Base-by-base conservation (phyloP, 2,888 invertebrate genomes). In the Hecatera dysodea region DNA sequence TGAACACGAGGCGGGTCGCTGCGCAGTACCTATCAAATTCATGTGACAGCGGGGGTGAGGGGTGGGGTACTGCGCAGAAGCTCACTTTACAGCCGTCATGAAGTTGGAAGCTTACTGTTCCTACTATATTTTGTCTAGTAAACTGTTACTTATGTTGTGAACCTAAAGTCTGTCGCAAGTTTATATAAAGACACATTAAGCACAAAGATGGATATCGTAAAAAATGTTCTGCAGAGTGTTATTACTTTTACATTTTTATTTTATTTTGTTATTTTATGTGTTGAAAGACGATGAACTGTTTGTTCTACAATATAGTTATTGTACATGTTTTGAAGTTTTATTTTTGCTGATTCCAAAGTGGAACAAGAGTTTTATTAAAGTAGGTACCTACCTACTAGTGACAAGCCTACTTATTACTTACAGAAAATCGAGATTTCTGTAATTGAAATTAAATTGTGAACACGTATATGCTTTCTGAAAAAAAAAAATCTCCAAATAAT, bases 281-380 rank as follows among this genome's bases (percentile, higher is more conserved):
- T 80, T 84, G 78, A 80, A 87, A 86, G 88, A 88, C 84, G 80
- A 78, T 61, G 81, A 72, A 56, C 39, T 72, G 68, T 84, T 73
- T 74, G 73, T 87, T 78, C 84, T 70, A 66, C 48, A 52, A 81
- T 83, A 84, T 60, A 77, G 63, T 60, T 69, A 66, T 67, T 63
- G 69, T 74, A 82, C 39, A 80, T 66, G 68, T 1, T 55, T 66
- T 60, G 70, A 9, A 17, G 64, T 72, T 68, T 77, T 59, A 75
- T 78, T 80, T 52, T 12, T 0, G 5, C 7, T 17, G 4, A n/a
- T 15, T 11, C 22, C 1, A 24, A 6, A 24, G 11, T 48, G 0
- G 5, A n/a, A 22, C n/a, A 9, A 15, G 15, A 24, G 11, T 22
- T 12, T 46, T 33, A 8, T 33, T 4, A 29, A 6, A 9, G 9